phyloP scores from a whole-genome alignment of 2,888 invertebrate genomes.

The Anaspis maculata region DNA sequence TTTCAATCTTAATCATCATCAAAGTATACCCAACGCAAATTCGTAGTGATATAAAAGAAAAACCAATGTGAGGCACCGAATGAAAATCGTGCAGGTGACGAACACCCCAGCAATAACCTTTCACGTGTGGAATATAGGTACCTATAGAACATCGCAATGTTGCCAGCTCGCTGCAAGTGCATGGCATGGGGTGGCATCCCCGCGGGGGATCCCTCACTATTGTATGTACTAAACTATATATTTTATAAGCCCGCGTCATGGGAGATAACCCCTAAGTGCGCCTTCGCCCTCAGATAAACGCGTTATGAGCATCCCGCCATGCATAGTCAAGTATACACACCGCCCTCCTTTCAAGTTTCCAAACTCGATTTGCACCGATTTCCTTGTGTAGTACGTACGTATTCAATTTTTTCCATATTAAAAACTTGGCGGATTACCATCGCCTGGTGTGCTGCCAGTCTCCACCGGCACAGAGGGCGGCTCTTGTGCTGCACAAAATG shows the following conservation, averaged over 20 bases:
- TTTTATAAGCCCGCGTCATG: slow-evolving; percentile 22
- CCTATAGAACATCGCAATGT: too few relatives aligned
- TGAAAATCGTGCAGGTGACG: too few relatives aligned
- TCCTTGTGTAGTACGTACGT: slow-evolving; percentile 18
- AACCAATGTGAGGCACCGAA: too few relatives aligned
- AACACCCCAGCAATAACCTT: too few relatives aligned
- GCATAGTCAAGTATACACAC: slow-evolving; percentile 29
- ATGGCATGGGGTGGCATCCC: slow-evolving; percentile 8
- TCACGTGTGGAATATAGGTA: too few relatives aligned
- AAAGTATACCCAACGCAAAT: too few relatives aligned
- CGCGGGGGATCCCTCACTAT: slow-evolving; percentile 15
- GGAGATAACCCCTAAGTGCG: slow-evolving; percentile 32
- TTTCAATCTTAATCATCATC: too few relatives aligned
- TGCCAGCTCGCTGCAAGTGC: slow-evolving; percentile 3
- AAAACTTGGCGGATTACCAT: too few relatives aligned
- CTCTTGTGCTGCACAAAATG: too few relatives aligned
- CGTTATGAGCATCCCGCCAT: slow-evolving; percentile 29
- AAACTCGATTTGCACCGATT: slow-evolving; percentile 28
- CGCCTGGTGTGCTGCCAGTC: too few relatives aligned
- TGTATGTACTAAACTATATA: slow-evolving; percentile 19
- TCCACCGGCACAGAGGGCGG: too few relatives aligned
- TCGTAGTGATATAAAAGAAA: too few relatives aligned
- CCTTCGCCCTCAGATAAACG: slow-evolving; percentile 30
- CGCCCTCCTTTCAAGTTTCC: slow-evolving; percentile 25
- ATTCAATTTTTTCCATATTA: slow-evolving; percentile 19